Percentiles rank a stretch among this genome's conserved stretches.
phyloP scores from a whole-genome alignment of 2,113 vertebrate genomes.

The Oryzias woworae region DNA sequence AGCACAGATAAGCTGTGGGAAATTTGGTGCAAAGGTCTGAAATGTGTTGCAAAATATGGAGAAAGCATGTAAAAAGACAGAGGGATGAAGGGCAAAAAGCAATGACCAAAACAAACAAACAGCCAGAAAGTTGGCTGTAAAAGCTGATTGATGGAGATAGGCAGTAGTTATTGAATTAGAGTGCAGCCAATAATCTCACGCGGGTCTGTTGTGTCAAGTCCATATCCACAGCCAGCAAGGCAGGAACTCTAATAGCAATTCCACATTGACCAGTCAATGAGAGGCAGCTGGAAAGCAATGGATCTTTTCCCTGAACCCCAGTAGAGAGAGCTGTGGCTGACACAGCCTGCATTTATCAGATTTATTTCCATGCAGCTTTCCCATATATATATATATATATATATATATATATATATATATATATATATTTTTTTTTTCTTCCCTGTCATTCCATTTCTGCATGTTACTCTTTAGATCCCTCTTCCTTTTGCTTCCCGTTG shows the following conservation, averaged over 20 bases:
- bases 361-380: constrained; percentile 17
- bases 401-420: background rate
- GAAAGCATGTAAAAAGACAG: background rate
- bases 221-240: constrained; percentile 53
- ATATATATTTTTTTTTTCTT: background rate
- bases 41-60: constrained; percentile 31
- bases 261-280: constrained; percentile 45
- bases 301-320: constrained; percentile 33
- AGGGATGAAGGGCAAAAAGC: background rate
- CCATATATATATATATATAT: background rate
- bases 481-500: background rate
- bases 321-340: constrained; percentile 27
- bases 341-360: constrained; percentile 43
- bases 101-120: constrained; percentile 37
- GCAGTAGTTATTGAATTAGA: constrained; percentile 54
- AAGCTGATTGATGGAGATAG: constrained; percentile 47
- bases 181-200: constrained; percentile 54
- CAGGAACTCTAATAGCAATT: constrained; percentile 54
- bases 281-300: constrained; percentile 41
- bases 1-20: constrained; percentile 23
- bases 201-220: constrained; percentile 53
- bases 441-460: constrained; percentile 5
- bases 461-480: constrained; percentile 6
- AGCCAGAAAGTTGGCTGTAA: constrained; percentile 19
- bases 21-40: constrained; percentile 31